Conservation (phyloP, 2,113 vertebrate genomes). For the Herpetotheres cachinnans region DNA sequence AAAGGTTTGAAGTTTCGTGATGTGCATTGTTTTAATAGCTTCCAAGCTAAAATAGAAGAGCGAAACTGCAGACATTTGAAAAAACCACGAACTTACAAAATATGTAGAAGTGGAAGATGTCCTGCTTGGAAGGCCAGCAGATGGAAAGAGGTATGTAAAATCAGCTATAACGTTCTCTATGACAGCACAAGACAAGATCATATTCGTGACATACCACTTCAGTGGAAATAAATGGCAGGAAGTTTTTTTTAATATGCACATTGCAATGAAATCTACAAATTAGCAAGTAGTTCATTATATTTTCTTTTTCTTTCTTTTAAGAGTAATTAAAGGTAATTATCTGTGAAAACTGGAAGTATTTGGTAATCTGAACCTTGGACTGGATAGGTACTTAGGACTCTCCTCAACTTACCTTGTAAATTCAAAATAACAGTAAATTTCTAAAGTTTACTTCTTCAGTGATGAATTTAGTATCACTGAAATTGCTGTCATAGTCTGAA, state of each 20-base stretch:
- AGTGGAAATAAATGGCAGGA: neutral
- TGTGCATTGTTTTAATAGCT: slow-evolving; percentile 79
- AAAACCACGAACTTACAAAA: slow-evolving; percentile 82
- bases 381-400: neutral
- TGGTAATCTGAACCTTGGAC: neutral
- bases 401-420: neutral
- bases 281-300: neutral
- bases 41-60: slow-evolving; percentile 78
- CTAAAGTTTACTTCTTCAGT: neutral
- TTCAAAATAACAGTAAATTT: neutral
- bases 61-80: slow-evolving; percentile 78
- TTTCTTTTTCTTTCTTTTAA: neutral
- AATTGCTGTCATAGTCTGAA: neutral
- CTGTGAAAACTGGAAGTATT: neutral
- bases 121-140: slow-evolving; percentile 87
- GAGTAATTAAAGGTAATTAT: neutral
- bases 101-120: slow-evolving; percentile 83
- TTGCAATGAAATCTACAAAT: neutral
- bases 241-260: neutral
- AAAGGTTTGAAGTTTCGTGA: slow-evolving; percentile 87
- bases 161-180: neutral
- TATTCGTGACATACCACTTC: neutral
- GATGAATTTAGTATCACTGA: neutral
- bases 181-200: neutral
- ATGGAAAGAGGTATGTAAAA: slow-evolving; percentile 85